Evolutionary conservation across 1,140 invertebrate genomes (phyloP), one percentile per base, ranked within the genome.

Genomic region (Panagrolaimus sp.): DNA sequence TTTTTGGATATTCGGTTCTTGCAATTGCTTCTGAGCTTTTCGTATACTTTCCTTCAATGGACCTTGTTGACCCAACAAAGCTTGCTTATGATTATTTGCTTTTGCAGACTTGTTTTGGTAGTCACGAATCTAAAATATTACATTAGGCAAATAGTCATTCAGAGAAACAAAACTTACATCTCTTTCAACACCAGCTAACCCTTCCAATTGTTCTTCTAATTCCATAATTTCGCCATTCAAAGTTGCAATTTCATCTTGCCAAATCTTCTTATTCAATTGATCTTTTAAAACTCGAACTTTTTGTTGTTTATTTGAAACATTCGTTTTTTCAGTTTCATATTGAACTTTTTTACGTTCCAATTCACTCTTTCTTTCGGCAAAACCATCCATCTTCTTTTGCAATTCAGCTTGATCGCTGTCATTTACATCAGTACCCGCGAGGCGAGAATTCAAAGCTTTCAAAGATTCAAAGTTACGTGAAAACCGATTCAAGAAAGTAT

Each of bases 11-110:
- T 65, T 65, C 4, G 63, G 43, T 10, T 88, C 85, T 10, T 89
- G 86, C 3, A 92, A 80, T 14, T 52, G 17, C 4, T n/a, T 45
- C 26, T 52, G 15, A 24, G 24, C 21, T 63, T 68, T 63, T n/a
- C 21, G 63, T 1, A 68, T 65, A 6, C 14, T 10, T 10, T n/a
- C 17, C 7, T 68, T 26, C 17, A 68, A n/a, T 52, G 28, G n/a
- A 10, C 55, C 9, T 66, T 21, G 10, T 65, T 68, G n/a, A 43
- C 62, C 21, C 32, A 38, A 38, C 2, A 38, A 4, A 2, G 32
- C 7, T 38, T 38, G 32, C 32, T 38, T 38, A 4, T 38, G 32
- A 38, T 38, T 38, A 38, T 38, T 38, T 4, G 9, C 10, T 15
- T 5, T 26, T 2, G 8, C 26, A 26, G 0, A 67, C 9, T 46